A percentile compares a stretch with the other conserved stretches of the same genome.
Evolutionary conservation across 2,113 vertebrate species (phyloP).

Genomic region (Emberiza fucata): DNA sequence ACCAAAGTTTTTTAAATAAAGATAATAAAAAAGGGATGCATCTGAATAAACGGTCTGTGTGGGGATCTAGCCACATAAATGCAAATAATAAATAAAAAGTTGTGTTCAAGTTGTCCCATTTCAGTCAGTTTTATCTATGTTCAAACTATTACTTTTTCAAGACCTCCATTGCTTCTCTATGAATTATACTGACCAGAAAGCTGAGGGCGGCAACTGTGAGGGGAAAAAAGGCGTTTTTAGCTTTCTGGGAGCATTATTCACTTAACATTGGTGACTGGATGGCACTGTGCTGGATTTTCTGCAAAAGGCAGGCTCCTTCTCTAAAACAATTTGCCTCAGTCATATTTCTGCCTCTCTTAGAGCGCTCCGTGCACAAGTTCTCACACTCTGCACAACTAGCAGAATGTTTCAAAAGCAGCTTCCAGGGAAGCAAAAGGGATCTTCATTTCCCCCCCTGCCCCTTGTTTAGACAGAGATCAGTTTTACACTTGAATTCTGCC

Average conservation of each 20-base stretch:
- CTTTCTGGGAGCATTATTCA: neutral
- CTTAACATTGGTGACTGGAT: neutral
- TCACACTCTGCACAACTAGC: neutral
- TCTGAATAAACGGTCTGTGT: neutral
- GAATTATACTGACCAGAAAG: neutral
- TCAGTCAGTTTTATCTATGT: neutral
- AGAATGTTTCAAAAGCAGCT: neutral
- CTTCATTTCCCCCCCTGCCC: accelerated
- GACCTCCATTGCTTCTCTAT: neutral
- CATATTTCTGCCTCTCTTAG: neutral
- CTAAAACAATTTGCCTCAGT: neutral
- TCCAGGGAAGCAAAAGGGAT: neutral
- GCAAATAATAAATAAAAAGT: neutral
- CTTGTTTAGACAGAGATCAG: neutral
- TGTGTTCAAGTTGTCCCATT: neutral
- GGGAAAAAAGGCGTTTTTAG: neutral
- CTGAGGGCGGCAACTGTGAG: neutral
- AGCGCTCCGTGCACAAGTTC: neutral
- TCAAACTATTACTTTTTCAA: neutral
- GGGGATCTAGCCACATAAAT: neutral
- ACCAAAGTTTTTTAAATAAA: neutral
- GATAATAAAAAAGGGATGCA: neutral
- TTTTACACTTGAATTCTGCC: neutral
- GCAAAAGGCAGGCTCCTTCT: neutral
- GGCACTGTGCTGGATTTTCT: neutral